Evolutionary conservation across 2,113 vertebrate genomes (phyloP).

Genomic region (Ammodramus savannarum): DNA sequence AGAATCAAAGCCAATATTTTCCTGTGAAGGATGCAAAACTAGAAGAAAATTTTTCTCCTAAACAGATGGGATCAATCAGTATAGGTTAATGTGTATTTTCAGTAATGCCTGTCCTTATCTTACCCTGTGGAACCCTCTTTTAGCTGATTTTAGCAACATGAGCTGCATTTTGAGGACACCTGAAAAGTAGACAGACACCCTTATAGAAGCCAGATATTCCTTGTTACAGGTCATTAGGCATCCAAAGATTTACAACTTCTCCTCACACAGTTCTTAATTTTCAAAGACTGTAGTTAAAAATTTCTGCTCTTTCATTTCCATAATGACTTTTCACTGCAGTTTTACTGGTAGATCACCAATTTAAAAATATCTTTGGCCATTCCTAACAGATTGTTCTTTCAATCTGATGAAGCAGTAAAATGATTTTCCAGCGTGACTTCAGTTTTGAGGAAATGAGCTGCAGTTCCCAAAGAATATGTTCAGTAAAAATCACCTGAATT

Average conservation of each 20-base stretch:
- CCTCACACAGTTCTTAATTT: not conserved
- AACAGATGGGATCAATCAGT: conserved; percentile 30
- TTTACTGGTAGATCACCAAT: not conserved
- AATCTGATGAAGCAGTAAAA: not conserved
- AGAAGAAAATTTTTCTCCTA: not conserved
- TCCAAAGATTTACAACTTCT: not conserved
- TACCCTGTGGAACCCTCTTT: not conserved
- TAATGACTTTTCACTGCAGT: not conserved
- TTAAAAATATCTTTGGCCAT: not conserved
- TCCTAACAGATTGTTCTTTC: not conserved
- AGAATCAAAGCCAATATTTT: conserved; percentile 15
- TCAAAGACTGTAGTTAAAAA: not conserved
- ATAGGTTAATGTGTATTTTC: conserved; percentile 40
- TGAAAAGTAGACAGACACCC: not conserved
- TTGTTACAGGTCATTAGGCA: not conserved
- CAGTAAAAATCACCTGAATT: not conserved
- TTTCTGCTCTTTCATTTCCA: not conserved
- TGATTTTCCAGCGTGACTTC: not conserved
- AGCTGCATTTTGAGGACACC: not conserved
- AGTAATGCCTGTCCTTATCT: conserved; percentile 6
- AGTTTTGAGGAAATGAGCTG: not conserved
- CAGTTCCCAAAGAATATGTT: not conserved
- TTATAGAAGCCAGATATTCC: not conserved
- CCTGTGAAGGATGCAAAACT: not conserved
- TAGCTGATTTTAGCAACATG: not conserved